Evolutionary conservation across 2,113 vertebrate species (phyloP), one percentile per base, ranked within the genome.

Genomic region (Aix galericulata): DNA sequence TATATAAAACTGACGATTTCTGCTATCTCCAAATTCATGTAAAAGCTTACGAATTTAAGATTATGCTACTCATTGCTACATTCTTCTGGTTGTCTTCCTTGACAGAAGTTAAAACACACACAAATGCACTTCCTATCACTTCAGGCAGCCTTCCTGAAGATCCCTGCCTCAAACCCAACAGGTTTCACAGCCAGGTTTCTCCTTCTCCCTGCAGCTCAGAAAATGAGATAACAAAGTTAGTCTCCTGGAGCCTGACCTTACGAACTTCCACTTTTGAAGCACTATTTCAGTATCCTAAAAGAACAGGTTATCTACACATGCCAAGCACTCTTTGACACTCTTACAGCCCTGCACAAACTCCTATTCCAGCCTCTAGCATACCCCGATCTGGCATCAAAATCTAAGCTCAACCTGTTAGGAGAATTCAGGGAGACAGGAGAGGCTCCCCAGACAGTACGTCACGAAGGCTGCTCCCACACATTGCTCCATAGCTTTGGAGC

Each of bases 211-310:
- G 60, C 52, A 82, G 74, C 36, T 82, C 82, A 44, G 82, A 29
- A 25, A 34, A 20, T 2, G 1, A 80, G 11, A 58, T 1, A 12
- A 44, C 22, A 69, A 59, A 71, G 6, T 67, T 14, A 82, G 17
- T 13, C 6, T 76, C 44, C 40, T 63, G 0, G 0, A 66, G 11
- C 27, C 23, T 11, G 23, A 58, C 73, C 8, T 58, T 46, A 75
- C 0, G 11, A 91, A 55, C 22, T 56, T 11, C 8, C 20, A 56
- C 42, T 72, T 89, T 18, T 75, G 25, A 91, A 78, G 42, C 17
- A 34, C 25, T 81, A 34, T n/a, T 92, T 86, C 29, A 92, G 3
- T 20, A 59, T 10, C 3, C 56, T 36, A 86, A 83, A 74, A 9
- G 2, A 80, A 36, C 4, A 63, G 3, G 8, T 53, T 69, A 75